These are phyloP conservation scores for Graphium colonna DNA, from an alignment of 2,888 invertebrate genomes.

Conservation along the genomic window DNA sequence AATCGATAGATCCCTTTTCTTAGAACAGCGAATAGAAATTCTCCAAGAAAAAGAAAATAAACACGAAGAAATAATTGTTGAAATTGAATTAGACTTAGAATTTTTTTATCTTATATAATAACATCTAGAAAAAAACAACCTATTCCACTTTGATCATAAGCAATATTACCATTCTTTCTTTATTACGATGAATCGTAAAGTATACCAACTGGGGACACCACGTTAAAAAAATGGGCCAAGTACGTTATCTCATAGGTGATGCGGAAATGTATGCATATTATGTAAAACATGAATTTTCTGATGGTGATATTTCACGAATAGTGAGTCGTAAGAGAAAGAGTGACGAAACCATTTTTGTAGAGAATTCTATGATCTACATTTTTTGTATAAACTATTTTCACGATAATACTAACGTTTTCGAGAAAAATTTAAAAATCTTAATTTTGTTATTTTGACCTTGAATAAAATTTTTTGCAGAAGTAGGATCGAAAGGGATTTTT, in stretches of 20 bases:
- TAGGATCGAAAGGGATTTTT: conserved; percentile 1
- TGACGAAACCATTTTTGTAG: conserved; percentile 9
- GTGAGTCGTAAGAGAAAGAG: conserved; percentile 6
- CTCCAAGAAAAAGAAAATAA: no score
- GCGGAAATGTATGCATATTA: neutral
- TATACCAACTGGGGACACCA: neutral
- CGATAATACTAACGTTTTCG: neutral
- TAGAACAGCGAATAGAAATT: no score
- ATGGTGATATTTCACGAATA: neutral
- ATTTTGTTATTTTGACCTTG: conserved; percentile 7
- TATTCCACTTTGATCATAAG: no score
- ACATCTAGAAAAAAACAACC: no score
- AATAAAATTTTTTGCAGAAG: conserved; percentile 2
- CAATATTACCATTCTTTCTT: no score
- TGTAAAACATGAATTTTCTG: no score
- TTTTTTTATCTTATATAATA: no score
- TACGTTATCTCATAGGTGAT: conserved; percentile 1
- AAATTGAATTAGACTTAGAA: no score
- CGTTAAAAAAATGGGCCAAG: conserved; percentile 5
- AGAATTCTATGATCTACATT: conserved; percentile 9
- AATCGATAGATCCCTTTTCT: no score
- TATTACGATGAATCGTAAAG: neutral
- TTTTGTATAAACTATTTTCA: conserved; percentile 9
- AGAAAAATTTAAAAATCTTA: neutral
- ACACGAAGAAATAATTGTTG: no score